Evolutionary conservation across 2,888 invertebrate species (phyloP).

Genomic region (Tenthredo notha): DNA sequence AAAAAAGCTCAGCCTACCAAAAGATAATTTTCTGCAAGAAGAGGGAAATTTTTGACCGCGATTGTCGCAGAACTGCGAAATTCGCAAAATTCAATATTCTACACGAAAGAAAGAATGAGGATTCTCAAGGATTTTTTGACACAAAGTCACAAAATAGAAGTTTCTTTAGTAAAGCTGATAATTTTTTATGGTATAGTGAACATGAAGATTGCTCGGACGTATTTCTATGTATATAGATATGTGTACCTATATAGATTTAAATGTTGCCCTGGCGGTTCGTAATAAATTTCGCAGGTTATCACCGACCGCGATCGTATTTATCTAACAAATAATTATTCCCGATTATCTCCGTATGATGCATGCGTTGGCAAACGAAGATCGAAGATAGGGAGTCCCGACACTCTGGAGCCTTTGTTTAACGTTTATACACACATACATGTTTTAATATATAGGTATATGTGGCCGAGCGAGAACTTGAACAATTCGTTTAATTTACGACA

Average conservation of each 20-base stretch:
- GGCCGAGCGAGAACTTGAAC: not conserved
- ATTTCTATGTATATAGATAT: not conserved
- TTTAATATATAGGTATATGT: not conserved
- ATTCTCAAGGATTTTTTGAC: not conserved
- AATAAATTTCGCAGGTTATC: slow-evolving; percentile 72
- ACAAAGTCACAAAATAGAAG: not conserved
- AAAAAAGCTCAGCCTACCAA: not conserved
- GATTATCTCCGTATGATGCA: slow-evolving; percentile 73
- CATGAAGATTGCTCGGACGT: not conserved
- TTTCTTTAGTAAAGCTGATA: not conserved
- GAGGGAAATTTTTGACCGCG: not conserved
- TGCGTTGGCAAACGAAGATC: slow-evolving; percentile 74
- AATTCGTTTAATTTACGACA: slow-evolving; percentile 75
- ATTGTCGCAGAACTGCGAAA: not conserved
- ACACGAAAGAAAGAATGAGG: not conserved
- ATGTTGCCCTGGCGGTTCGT: slow-evolving; percentile 61
- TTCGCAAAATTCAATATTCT: not conserved
- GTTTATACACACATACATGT: not conserved
- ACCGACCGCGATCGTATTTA: slow-evolving; percentile 72
- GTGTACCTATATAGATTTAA: not conserved
- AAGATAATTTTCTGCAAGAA: not conserved
- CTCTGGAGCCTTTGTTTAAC: slow-evolving; percentile 72
- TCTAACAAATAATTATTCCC: slow-evolving; percentile 77
- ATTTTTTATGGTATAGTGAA: not conserved
- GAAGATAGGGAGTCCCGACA: slow-evolving; percentile 71